A percentile compares a stretch with the other conserved stretches of the same genome.
Conservation (phyloP, 2,113 vertebrate genomes). For the Tachysurus fulvidraco region DNA sequence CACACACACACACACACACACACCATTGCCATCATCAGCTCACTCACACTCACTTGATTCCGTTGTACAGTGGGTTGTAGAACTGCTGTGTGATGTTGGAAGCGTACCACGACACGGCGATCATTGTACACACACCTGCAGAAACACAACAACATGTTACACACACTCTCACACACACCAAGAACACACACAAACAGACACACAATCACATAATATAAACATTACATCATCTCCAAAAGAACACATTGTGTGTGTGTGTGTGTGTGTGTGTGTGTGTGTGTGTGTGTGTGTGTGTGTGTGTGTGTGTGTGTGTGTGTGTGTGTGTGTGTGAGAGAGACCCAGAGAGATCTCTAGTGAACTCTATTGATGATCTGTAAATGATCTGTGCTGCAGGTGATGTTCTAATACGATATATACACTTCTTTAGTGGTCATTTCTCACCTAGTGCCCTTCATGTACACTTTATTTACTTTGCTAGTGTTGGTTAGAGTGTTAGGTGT, state of each 20-base stretch:
- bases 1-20: neutral
- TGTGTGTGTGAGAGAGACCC: too few species aligned
- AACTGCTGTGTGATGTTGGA: constrained; percentile 82
- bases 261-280: too few species aligned
- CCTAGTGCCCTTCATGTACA: neutral
- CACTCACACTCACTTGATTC: constrained; percentile 79
- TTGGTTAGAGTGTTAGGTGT: too few species aligned
- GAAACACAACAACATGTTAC: neutral
- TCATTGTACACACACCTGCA: constrained; percentile 81
- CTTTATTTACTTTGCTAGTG: too few species aligned
- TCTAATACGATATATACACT: too few species aligned
- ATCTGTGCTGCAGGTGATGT: too few species aligned
- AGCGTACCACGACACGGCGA: constrained; percentile 85
- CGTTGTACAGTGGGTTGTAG: constrained; percentile 77
- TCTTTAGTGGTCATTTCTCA: neutral
- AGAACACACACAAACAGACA: neutral
- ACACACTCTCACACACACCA: neutral
- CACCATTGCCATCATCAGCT: neutral
- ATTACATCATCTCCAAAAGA: neutral
- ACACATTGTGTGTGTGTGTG: neutral
- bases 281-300: too few species aligned
- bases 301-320: too few species aligned
- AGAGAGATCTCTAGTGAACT: too few species aligned
- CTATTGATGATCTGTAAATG: too few species aligned
- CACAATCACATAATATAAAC: too few species aligned